Conservation (phyloP, 2,888 invertebrate genomes). For the Xestoiulus laeticollis region DNA sequence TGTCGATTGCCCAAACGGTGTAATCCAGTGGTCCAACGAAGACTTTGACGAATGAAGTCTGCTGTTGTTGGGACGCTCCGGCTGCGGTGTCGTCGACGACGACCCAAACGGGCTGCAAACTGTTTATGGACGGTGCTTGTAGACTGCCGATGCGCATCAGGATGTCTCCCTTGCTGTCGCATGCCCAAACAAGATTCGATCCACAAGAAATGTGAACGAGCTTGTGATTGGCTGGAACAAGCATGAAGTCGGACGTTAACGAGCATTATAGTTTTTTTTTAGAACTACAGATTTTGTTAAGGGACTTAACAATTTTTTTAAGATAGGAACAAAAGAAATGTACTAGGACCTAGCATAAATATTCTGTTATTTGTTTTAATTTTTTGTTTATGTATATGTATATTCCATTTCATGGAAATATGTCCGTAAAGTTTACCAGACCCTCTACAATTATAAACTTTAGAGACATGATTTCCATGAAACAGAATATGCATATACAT, state of each 20-base stretch:
- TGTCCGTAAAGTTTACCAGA: too few species aligned
- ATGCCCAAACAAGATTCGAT: constrained; percentile 67
- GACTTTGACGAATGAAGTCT: constrained; percentile 55
- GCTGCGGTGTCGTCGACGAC: constrained; percentile 61
- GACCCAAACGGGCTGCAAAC: constrained; percentile 67
- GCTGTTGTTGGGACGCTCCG: constrained; percentile 47
- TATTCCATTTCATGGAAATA: too few species aligned
- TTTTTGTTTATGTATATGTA: too few species aligned
- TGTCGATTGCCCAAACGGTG: constrained; percentile 69
- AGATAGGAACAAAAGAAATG: too few species aligned
- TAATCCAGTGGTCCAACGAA: constrained; percentile 63
- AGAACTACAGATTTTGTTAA: too few species aligned
- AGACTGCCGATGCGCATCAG: constrained; percentile 67
- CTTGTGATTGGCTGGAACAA: constrained; percentile 61
- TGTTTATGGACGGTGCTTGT: constrained; percentile 63
- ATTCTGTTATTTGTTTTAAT: too few species aligned
- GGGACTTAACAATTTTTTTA: too few species aligned
- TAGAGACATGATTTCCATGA: too few species aligned
- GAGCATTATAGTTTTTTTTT: background rate
- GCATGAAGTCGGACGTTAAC: too few species aligned
- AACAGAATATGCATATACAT: too few species aligned
- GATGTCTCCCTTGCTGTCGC: constrained; percentile 66
- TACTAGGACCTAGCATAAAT: too few species aligned
- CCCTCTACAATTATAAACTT: too few species aligned
- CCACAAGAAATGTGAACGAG: constrained; percentile 66